Percentiles rank a stretch among this genome's conserved stretches.
These are phyloP conservation scores for Pluvialis apricaria DNA, from an alignment of 2,113 vertebrate species.

Conservation along the genomic window DNA sequence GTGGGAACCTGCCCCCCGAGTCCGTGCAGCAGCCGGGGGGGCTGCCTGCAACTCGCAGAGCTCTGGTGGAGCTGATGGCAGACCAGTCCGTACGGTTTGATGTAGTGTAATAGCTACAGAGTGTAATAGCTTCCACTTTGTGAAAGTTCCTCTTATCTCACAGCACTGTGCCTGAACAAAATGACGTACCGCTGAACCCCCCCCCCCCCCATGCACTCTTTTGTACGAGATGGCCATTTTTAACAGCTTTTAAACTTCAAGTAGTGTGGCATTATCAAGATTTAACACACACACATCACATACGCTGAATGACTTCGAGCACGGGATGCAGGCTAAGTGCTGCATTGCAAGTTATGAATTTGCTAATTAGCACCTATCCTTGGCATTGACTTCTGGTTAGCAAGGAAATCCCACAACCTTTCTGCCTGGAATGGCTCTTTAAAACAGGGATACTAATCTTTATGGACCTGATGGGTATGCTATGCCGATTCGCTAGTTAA, in stretches of 20 bases:
- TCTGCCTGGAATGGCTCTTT: background rate
- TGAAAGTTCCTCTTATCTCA: background rate
- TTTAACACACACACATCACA: fast-evolving
- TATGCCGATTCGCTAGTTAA: background rate
- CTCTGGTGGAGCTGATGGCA: background rate
- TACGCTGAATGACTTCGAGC: background rate
- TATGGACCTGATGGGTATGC: background rate
- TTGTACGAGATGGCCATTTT: background rate
- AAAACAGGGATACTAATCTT: constrained; percentile 6
- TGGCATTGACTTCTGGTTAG: background rate
- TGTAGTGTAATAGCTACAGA: fast-evolving
- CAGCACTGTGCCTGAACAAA: background rate
- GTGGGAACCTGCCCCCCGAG: fast-evolving
- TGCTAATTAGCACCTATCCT: background rate
- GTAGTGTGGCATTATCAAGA: fast-evolving
- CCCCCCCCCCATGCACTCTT: fast-evolving
- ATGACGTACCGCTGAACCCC: background rate
- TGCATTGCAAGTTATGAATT: background rate
- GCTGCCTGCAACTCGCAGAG: fast-evolving
- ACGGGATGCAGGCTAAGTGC: background rate
- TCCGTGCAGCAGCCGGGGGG: fast-evolving
- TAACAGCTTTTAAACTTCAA: background rate
- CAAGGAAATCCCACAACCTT: background rate
- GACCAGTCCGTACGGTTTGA: fast-evolving
- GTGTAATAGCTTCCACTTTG: background rate